Base-by-base conservation (phyloP, 2,888 invertebrate genomes). In the Helobdella robusta region DNA sequence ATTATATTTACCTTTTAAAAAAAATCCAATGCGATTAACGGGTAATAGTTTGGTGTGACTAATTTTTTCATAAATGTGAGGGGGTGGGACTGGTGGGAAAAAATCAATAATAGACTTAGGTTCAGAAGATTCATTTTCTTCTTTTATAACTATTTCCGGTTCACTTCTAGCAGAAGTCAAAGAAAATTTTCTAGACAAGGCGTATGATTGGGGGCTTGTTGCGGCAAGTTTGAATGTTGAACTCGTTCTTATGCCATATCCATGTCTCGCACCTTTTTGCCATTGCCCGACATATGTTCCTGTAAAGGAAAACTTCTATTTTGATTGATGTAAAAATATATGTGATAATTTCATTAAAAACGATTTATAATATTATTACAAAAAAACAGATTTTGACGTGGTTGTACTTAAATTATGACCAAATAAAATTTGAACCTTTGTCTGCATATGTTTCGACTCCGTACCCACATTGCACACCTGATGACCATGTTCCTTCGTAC, bases 391-490 rank as follows among this genome's bases (percentile, higher is more conserved):
- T 56, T 25, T 28, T 25, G 15, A 25, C 25, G 15, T 23, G 18
- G 15, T 56, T 28, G 25, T 30, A 56, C n/a, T 30, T 28, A 56
- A 4, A 59, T 59, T 23, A n/a, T 59, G 34, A 35, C 8, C 34
- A 59, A 20, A 5, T 20, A 6, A 18, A 20, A 23, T 6, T n/a
- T 87, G 86, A 81, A 95, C 97, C 97, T 81, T 94, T 92, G 82
- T 98, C 98, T 68, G 95, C 95, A 81, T 98, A 98, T 68, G 94
- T 95, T 83, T 98, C 98, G 59, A 94, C 93, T 73, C 98, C 98
- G 82, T 97, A 98, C 73, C 98, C 98, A 80, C 98, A 98, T 82
- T 98, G 97, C 69, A 97, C 86, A 72, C 97, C 97, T 75, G 89
- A 91, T 72, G 95, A 92, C 98, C 98, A 98, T 23, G 78, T 78